These are phyloP conservation scores for Centropristis striata DNA, from an alignment of 2,113 vertebrate genomes.

Conservation along the genomic window DNA sequence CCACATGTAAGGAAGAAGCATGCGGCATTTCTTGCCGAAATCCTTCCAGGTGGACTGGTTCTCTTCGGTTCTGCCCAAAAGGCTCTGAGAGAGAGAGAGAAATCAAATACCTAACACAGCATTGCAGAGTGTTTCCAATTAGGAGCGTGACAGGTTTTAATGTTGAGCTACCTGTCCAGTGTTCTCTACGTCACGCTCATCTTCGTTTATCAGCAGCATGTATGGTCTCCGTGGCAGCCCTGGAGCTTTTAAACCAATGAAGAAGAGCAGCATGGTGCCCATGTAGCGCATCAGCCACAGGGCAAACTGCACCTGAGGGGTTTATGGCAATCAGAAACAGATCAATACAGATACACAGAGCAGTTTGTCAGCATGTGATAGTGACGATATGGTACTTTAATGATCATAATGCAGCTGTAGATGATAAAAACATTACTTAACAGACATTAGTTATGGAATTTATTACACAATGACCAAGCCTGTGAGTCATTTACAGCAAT, in stretches of 20 bases:
- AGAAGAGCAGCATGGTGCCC: slow-evolving; percentile 89
- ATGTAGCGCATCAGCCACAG: slow-evolving; percentile 90
- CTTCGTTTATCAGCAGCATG: slow-evolving; percentile 91
- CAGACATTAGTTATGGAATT: neutral
- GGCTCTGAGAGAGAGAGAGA: slow-evolving; percentile 59
- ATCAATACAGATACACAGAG: neutral
- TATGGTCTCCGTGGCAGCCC: slow-evolving; percentile 92
- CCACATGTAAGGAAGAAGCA: slow-evolving; percentile 95
- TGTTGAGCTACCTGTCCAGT: slow-evolving; percentile 86
- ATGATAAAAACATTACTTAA: neutral
- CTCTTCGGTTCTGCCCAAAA: slow-evolving; percentile 72
- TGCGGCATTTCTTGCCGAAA: slow-evolving; percentile 88
- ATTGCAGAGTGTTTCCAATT: neutral
- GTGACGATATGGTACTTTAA: neutral
- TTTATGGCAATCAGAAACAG: slow-evolving; percentile 30
- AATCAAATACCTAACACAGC: neutral
- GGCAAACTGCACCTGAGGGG: slow-evolving; percentile 72
- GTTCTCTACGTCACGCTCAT: slow-evolving; percentile 91
- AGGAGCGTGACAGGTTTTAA: too few relatives aligned
- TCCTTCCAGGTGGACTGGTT: slow-evolving; percentile 91
- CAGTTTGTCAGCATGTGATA: neutral
- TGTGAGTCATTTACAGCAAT: neutral
- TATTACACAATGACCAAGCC: neutral
- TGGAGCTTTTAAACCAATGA: slow-evolving; percentile 92
- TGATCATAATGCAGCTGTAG: neutral